A percentile compares a stretch with the other conserved stretches of the same genome.
Conservation (phyloP, 2,888 invertebrate genomes). For the Cancer borealis region DNA sequence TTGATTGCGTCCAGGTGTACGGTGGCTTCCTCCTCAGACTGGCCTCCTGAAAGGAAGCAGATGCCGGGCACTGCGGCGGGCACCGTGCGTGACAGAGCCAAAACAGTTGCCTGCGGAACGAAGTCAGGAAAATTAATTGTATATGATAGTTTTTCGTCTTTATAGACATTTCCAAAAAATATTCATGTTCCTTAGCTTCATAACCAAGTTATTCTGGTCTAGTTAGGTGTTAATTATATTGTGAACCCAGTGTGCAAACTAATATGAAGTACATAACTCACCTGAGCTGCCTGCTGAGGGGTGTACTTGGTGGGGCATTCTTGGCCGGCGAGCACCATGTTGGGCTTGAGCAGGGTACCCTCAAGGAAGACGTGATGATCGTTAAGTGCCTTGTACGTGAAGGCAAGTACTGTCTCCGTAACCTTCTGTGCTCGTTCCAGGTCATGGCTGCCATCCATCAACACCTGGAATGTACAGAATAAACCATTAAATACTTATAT, state of each 20-base stretch:
- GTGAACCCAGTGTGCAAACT: no score
- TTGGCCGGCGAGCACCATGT: slow-evolving; percentile 98
- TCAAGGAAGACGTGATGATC: slow-evolving; percentile 99
- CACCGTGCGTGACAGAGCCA: slow-evolving; percentile 94
- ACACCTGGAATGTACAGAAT: slow-evolving; percentile 81
- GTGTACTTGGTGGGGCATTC: slow-evolving; percentile 87
- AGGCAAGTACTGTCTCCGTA: slow-evolving; percentile 95
- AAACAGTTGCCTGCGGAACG: slow-evolving; percentile 89
- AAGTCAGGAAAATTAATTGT: background rate
- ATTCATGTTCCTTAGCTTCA: background rate
- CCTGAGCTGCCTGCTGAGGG: slow-evolving; percentile 89
- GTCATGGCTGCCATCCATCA: slow-evolving; percentile 98
- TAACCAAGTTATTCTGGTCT: background rate
- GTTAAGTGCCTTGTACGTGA: slow-evolving; percentile 96
- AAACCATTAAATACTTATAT: background rate
- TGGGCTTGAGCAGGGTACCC: slow-evolving; percentile 98
- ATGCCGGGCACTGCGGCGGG: slow-evolving; percentile 97
- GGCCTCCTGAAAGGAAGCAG: slow-evolving; percentile 98
- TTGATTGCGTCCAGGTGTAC: slow-evolving; percentile 97
- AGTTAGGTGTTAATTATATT: background rate
- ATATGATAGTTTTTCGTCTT: no score
- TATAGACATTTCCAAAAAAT: no score
- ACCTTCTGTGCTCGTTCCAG: slow-evolving; percentile 95
- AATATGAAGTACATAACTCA: background rate
- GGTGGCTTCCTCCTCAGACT: slow-evolving; percentile 98